These are phyloP conservation scores for Sylvilagus bachmani DNA, from an alignment of 2,113 vertebrate genomes.

Conservation along the genomic window DNA sequence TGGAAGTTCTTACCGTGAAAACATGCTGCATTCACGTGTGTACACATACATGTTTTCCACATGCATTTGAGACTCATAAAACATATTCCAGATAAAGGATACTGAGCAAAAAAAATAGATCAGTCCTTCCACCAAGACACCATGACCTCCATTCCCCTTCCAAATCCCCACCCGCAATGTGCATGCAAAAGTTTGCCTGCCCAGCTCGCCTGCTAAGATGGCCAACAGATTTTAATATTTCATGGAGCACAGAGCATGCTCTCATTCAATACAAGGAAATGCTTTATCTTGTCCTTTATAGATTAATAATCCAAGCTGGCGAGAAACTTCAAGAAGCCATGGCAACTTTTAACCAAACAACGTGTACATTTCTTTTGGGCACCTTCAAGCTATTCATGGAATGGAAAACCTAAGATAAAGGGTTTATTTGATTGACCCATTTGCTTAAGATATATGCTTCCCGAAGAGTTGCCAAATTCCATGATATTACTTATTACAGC, in stretches of 20 bases:
- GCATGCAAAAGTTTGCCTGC: slow-evolving; percentile 88
- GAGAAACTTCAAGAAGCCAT: slow-evolving; percentile 83
- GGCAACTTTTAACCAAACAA: slow-evolving; percentile 84
- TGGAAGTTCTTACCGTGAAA: slow-evolving; percentile 52
- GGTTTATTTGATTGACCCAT: slow-evolving; percentile 32
- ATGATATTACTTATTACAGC: slow-evolving; percentile 36
- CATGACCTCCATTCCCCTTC: slow-evolving; percentile 75
- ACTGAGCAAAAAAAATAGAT: slow-evolving; percentile 44
- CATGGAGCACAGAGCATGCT: slow-evolving; percentile 89
- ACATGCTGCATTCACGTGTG: neutral
- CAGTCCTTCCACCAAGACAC: slow-evolving; percentile 72
- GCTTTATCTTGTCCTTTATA: slow-evolving; percentile 89
- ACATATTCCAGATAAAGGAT: slow-evolving; percentile 32
- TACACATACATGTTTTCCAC: neutral
- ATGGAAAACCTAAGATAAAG: slow-evolving; percentile 76
- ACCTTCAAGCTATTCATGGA: slow-evolving; percentile 80
- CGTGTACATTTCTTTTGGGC: slow-evolving; percentile 70
- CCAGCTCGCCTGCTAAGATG: slow-evolving; percentile 88
- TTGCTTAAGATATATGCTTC: slow-evolving; percentile 66
- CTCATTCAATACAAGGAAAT: slow-evolving; percentile 92
- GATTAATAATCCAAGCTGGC: slow-evolving; percentile 88
- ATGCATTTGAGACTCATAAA: neutral
- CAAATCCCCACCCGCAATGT: slow-evolving; percentile 53
- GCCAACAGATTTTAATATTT: slow-evolving; percentile 95
- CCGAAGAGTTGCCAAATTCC: slow-evolving; percentile 1